A percentile compares a stretch with the other conserved stretches of the same genome.
phyloP scores from a whole-genome alignment of 2,888 invertebrate species.

The Erpobdella octoculata region DNA sequence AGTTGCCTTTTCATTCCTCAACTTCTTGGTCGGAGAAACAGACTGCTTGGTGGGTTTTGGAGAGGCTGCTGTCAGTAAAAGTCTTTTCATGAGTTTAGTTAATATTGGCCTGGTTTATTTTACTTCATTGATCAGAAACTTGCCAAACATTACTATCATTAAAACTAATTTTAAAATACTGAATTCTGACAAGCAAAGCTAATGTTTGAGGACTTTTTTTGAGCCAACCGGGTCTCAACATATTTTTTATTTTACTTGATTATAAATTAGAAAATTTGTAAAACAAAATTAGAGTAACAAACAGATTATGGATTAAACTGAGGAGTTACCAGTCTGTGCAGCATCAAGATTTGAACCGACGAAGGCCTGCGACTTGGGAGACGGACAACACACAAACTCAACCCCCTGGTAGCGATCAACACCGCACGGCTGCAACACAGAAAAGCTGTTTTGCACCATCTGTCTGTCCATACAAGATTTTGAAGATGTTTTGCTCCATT shows the following conservation, averaged over 20 bases:
- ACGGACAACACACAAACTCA: slow-evolving; percentile 97
- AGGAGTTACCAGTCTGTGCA: not conserved
- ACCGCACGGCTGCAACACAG: slow-evolving; percentile 93
- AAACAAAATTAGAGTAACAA: too few relatives aligned
- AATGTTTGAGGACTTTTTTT: not conserved
- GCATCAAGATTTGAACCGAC: not conserved
- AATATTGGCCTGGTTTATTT: not conserved
- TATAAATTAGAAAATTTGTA: not conserved
- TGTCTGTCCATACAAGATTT: slow-evolving; percentile 65
- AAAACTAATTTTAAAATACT: too few relatives aligned
- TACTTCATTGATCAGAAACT: too few relatives aligned
- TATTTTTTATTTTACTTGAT: too few relatives aligned
- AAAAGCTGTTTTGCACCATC: slow-evolving; percentile 83
- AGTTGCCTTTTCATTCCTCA: not conserved
- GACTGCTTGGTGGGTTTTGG: not conserved
- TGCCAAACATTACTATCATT: too few relatives aligned
- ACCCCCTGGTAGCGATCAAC: slow-evolving; percentile 94
- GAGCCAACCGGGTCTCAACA: too few relatives aligned
- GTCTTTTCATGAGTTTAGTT: not conserved
- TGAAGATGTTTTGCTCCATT: slow-evolving; percentile 66
- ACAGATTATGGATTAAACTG: too few relatives aligned
- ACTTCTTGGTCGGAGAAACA: not conserved
- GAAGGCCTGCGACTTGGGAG: not conserved
- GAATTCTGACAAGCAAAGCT: too few relatives aligned
- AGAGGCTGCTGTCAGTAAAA: slow-evolving; percentile 7